Evolutionary conservation across 2,888 invertebrate genomes (phyloP).

Genomic region (Drosophila heteroneura): DNA sequence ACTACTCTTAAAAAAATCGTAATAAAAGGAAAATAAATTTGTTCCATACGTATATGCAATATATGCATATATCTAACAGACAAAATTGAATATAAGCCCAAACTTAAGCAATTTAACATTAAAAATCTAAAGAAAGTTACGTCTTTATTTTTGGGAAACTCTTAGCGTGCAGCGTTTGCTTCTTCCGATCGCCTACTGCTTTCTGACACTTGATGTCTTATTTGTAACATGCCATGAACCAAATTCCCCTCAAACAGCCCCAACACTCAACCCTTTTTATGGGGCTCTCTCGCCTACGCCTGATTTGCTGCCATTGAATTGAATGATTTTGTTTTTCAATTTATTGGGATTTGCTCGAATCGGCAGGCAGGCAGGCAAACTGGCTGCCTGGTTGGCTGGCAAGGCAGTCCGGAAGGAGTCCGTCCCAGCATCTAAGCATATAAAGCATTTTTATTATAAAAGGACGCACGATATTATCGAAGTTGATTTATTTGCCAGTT

Average conservation of each 20-base stretch:
- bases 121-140: neutral
- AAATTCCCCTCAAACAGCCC: conserved; percentile 3
- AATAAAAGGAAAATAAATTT: neutral
- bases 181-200: conserved; percentile 2
- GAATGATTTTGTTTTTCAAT: conserved; percentile 82
- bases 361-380: conserved; percentile 7
- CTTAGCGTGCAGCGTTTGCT: neutral
- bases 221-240: conserved; percentile 41
- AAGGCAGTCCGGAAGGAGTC: conserved; percentile 18
- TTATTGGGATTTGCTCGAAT: conserved; percentile 74
- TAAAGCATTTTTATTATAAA: conserved; percentile 62
- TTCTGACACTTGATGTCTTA: conserved; percentile 68
- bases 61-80: neutral
- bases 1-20: neutral
- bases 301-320: conserved; percentile 79
- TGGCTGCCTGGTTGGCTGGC: conserved; percentile 1
- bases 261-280: conserved; percentile 55
- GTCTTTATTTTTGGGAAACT: conserved; percentile 22
- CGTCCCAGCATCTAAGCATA: conserved; percentile 38
- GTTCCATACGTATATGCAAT: neutral
- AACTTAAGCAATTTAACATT: neutral
- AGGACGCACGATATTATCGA: conserved; percentile 71
- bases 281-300: conserved; percentile 63
- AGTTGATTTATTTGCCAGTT: conserved; percentile 76
- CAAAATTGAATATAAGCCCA: neutral